Conservation (phyloP, 1,140 invertebrate species). For the Drosophila sulfurigaster region DNA sequence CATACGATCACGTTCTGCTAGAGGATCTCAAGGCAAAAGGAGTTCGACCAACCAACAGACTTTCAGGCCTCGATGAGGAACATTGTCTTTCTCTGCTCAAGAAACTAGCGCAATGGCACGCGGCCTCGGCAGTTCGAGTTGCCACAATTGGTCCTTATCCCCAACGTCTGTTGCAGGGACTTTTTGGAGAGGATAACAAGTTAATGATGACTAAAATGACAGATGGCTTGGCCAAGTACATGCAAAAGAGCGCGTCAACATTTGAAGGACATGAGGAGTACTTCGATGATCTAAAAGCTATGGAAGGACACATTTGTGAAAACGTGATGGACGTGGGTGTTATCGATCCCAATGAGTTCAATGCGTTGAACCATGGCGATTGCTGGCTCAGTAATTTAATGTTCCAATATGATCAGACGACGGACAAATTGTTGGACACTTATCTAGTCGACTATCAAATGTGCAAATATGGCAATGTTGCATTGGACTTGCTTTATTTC, state of each 20-base stretch:
- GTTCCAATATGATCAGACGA: conserved; percentile 86
- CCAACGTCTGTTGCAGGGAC: conserved; percentile 12
- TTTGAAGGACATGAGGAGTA: conserved; percentile 57
- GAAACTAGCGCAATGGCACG: conserved; percentile 87
- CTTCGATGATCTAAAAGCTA: conserved; percentile 38
- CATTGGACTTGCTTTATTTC: conserved; percentile 81
- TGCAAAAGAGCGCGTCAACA: conserved; percentile 22
- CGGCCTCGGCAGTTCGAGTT: conserved; percentile 81
- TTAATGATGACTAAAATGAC: conserved; percentile 23
- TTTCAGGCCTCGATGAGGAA: conserved; percentile 85
- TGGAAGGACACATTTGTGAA: conserved; percentile 22
- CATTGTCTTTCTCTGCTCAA: conserved; percentile 85
- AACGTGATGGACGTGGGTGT: conserved; percentile 31
- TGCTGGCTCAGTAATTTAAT: conserved; percentile 86
- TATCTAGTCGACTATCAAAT: conserved; percentile 72
- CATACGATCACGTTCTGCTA: conserved; percentile 82
- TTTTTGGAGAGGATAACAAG: conserved; percentile 38
- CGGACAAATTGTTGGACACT: conserved; percentile 75
- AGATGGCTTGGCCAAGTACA: conserved; percentile 4
- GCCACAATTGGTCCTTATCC: conserved; percentile 84
- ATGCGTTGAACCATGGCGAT: conserved; percentile 88
- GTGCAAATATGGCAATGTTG: conserved; percentile 60
- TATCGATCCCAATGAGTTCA: conserved; percentile 85
- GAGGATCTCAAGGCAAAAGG: conserved; percentile 86
- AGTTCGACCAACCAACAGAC: conserved; percentile 85